These are phyloP conservation scores for Leptoclinus maculatus DNA, from an alignment of 2,797 vertebrate genomes.

Conservation along the genomic window DNA sequence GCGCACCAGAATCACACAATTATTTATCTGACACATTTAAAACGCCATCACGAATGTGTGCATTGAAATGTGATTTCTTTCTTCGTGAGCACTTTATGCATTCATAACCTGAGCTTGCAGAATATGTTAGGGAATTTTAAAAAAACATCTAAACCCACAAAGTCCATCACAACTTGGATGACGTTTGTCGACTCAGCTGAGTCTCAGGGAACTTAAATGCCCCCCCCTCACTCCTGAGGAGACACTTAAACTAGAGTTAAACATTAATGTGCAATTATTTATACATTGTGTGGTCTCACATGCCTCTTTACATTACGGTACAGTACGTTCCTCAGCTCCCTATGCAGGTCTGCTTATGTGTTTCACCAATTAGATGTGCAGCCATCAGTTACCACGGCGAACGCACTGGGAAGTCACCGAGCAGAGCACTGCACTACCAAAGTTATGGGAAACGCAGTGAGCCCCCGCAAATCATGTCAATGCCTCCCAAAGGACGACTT, in stretches of 20 bases:
- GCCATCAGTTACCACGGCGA: slow-evolving; percentile 40
- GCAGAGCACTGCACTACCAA: slow-evolving; percentile 34
- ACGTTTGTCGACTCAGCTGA: slow-evolving; percentile 46
- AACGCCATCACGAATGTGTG: slow-evolving; percentile 2
- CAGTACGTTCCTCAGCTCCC: slow-evolving; percentile 19
- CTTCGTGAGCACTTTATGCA: slow-evolving; percentile 3
- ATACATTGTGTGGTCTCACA: slow-evolving; percentile 61
- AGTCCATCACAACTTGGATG: slow-evolving; percentile 10
- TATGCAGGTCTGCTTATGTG: slow-evolving; percentile 21
- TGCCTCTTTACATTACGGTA: slow-evolving; percentile 37
- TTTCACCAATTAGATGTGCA: slow-evolving; percentile 52
- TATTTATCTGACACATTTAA: slow-evolving; percentile 1
- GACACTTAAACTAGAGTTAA: slow-evolving; percentile 69
- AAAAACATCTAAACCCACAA: slow-evolving; percentile 30
- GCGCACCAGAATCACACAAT: neutral
- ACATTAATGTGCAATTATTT: slow-evolving; percentile 72
- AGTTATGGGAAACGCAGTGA: slow-evolving; percentile 63
- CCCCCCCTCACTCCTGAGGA: slow-evolving; percentile 28
- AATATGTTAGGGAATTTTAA: neutral
- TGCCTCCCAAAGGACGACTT: slow-evolving; percentile 77
- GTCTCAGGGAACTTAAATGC: slow-evolving; percentile 38
- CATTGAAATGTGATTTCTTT: neutral
- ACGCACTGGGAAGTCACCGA: slow-evolving; percentile 47
- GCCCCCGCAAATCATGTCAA: slow-evolving; percentile 78
- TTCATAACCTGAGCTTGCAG: slow-evolving; percentile 30